A percentile compares a stretch with the other conserved stretches of the same genome.
Evolutionary conservation across 2,113 vertebrate genomes (phyloP).

Genomic region (Hyaena hyaena): DNA sequence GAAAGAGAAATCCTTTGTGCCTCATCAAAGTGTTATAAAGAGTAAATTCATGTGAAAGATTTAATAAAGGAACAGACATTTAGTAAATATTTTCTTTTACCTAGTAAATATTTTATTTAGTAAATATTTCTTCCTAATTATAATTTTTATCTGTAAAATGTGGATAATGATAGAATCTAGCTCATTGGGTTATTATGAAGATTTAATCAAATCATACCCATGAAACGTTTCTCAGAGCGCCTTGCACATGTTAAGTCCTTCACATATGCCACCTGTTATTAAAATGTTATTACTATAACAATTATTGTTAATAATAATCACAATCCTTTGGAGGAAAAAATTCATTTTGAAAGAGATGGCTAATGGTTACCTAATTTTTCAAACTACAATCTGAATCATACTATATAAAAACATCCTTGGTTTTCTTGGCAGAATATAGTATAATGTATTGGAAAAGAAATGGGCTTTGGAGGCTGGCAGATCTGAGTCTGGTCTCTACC

Average conservation of each 20-base stretch:
- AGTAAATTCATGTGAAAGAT: background rate
- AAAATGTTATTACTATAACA: background rate
- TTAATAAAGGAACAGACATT: background rate
- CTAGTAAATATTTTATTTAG: background rate
- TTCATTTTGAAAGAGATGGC: background rate
- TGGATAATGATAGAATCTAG: background rate
- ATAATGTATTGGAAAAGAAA: background rate
- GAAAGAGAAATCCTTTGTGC: background rate
- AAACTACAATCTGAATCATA: background rate
- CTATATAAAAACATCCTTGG: background rate
- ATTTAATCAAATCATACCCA: background rate
- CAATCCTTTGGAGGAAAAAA: background rate
- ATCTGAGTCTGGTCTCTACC: background rate
- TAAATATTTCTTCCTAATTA: background rate
- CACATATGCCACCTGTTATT: background rate
- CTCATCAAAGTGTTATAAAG: background rate
- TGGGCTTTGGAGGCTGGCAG: background rate
- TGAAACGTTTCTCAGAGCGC: background rate
- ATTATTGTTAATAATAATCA: background rate
- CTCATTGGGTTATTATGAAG: background rate
- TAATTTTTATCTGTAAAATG: conserved; percentile 1
- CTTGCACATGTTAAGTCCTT: background rate
- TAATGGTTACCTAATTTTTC: conserved; percentile 6
- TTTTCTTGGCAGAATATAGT: background rate
- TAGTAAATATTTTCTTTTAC: background rate